Evolutionary conservation across 2,113 vertebrate species (phyloP), one percentile per base, ranked within the genome.

Genomic region (human (Homo sapiens)): DNA sequence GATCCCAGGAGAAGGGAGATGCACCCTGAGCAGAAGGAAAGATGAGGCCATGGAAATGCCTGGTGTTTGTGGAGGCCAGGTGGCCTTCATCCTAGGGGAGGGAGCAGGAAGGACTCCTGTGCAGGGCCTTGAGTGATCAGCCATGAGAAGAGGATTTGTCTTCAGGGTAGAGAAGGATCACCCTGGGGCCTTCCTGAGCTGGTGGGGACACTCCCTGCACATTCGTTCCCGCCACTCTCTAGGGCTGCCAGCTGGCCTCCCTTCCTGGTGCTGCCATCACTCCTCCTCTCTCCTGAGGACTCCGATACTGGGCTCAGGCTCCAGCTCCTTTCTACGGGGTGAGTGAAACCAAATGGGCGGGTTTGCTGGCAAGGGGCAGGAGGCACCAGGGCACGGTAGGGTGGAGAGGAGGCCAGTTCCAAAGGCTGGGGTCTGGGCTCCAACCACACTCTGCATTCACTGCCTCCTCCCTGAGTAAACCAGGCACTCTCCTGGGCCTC

Each of bases 61-160:
- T 5, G 0, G 1, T 13, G 43, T 66, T 35, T 45, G 16, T 2
- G 8, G 75, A 40, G 64, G 27, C n/a, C 52, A 1, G 0, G 66
- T n/a, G 61, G 85, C 22, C 72, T 85, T 86, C 35, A 10, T 35
- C 66, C n/a, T 48, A 20, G 8, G 17, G 18, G 10, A 52, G 38
- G 79, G 45, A 45, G 13, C n/a, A 52, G 66, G 66, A 90, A 93
- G n/a, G 43, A 25, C 30, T 25, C 59, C 38, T 45, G 20, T 12
- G 17, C 18, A 16, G 25, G 48, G 1, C 17, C 17, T 68, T 27
- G 16, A 50, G 64, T 35, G 18, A 35, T 12, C 23, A 52, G 35
- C 23, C 1, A 52, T 78, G 57, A 75, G 43, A 27, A 6, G n/a
- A 59, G 61, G 11, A 14, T 73, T 57, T 38, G 27, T 70, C 88